A percentile compares a stretch with the other conserved stretches of the same genome.
Evolutionary conservation across 2,888 invertebrate species (phyloP).

Genomic region (Nomada fucata): DNA sequence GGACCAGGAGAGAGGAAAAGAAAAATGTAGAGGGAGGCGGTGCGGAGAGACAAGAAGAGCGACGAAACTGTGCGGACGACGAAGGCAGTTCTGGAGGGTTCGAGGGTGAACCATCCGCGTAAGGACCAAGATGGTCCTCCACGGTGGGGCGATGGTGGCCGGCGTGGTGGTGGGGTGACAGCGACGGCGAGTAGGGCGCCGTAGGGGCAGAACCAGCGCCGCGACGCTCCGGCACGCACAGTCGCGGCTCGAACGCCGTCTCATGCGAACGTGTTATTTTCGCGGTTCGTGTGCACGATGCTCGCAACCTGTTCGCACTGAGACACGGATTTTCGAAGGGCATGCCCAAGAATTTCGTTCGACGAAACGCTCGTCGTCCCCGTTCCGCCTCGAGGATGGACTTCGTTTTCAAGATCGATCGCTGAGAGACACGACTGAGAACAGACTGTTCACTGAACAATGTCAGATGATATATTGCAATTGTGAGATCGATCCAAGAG

Average conservation of each 20-base stretch:
- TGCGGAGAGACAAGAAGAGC: conserved; percentile 28
- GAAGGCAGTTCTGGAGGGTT: conserved; percentile 64
- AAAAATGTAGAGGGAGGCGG: neutral
- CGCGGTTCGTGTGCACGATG: conserved; percentile 67
- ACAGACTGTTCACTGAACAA: conserved; percentile 24
- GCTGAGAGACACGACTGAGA: neutral
- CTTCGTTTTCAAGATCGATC: conserved; percentile 12
- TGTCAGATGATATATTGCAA: conserved; percentile 10
- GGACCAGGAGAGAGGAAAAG: neutral
- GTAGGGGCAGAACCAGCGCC: conserved; percentile 82
- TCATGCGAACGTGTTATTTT: conserved; percentile 75
- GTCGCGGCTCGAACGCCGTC: conserved; percentile 83
- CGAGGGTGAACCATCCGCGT: conserved; percentile 72
- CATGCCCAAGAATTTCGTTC: neutral
- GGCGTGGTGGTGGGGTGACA: conserved; percentile 69
- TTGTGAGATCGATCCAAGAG: conserved; percentile 4
- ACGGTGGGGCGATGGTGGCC: conserved; percentile 58
- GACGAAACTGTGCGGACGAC: conserved; percentile 54
- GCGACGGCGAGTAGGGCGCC: conserved; percentile 77
- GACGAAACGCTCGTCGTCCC: neutral
- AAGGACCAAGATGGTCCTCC: conserved; percentile 67
- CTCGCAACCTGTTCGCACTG: conserved; percentile 15
- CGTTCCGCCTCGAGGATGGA: neutral
- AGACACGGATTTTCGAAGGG: neutral
- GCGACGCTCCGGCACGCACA: conserved; percentile 82